Evolutionary conservation across 2,113 vertebrate species (phyloP).

Genomic region (Siphamia tubifer): DNA sequence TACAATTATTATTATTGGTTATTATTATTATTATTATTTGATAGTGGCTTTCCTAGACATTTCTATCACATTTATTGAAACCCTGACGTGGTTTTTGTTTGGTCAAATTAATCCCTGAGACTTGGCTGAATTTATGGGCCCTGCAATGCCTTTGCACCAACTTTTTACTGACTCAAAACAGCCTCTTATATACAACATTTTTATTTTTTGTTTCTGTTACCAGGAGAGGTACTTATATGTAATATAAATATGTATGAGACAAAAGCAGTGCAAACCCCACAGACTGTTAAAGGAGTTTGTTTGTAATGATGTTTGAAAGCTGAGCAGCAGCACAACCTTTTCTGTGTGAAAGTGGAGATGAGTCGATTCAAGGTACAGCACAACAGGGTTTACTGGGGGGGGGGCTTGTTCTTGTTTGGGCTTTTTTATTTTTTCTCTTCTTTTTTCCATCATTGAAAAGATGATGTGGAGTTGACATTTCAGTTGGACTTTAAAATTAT

Average conservation of each 20-base stretch:
- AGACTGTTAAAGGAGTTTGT: not conserved
- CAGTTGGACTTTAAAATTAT: slow-evolving; percentile 41
- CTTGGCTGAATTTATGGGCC: not conserved
- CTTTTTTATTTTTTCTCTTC: not conserved
- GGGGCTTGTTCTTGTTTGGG: not conserved
- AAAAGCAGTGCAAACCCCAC: not conserved
- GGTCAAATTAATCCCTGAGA: slow-evolving; percentile 29
- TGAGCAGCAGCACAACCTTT: slow-evolving; percentile 30
- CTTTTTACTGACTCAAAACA: slow-evolving; percentile 54
- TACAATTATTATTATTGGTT: slow-evolving; percentile 17
- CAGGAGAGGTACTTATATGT: slow-evolving; percentile 68
- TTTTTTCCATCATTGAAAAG: not conserved
- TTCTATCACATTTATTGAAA: slow-evolving; percentile 27
- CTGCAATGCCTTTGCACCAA: slow-evolving; percentile 52
- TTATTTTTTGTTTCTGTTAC: slow-evolving; percentile 40
- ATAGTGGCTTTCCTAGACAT: slow-evolving; percentile 41
- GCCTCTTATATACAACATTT: slow-evolving; percentile 33
- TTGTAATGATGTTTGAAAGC: not conserved
- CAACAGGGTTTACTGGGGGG: slow-evolving; percentile 40
- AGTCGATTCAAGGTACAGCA: slow-evolving; percentile 65
- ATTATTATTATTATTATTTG: slow-evolving; percentile 46
- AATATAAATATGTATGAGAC: slow-evolving; percentile 28
- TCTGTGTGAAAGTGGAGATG: slow-evolving; percentile 49
- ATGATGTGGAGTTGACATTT: slow-evolving; percentile 14
- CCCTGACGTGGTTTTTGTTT: slow-evolving; percentile 34